Percentiles rank a stretch among this genome's conserved stretches.
Evolutionary conservation across 1,140 invertebrate genomes (phyloP).

Genomic region (Sminthurinus signatus): DNA sequence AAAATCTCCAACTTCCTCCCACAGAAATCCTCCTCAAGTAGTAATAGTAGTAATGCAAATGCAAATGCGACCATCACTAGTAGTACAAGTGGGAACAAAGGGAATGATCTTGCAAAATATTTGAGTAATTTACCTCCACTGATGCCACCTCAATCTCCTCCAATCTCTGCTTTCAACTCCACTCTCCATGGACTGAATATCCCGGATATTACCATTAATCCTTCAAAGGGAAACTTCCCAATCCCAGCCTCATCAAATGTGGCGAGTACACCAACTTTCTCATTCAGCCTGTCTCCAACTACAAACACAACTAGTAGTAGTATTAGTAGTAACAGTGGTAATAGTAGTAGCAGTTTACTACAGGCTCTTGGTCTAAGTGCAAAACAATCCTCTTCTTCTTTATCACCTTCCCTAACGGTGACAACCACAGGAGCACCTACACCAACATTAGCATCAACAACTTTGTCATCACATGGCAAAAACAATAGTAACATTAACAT

Average conservation of each 20-base stretch:
- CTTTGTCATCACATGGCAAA: too few relatives aligned
- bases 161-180: slow-evolving; percentile 2
- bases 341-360: too few relatives aligned
- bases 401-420: too few relatives aligned
- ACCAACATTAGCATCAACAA: too few relatives aligned
- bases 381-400: too few relatives aligned
- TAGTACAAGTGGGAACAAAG: too few relatives aligned
- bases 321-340: too few relatives aligned
- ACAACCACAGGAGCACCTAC: too few relatives aligned
- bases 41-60: slow-evolving; percentile 14
- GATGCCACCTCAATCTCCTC: slow-evolving; percentile 1
- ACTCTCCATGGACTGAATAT: background rate
- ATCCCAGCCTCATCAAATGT: background rate
- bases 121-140: slow-evolving; percentile 18
- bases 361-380: too few relatives aligned
- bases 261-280: background rate
- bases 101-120: slow-evolving; percentile 22
- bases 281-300: background rate
- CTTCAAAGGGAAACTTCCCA: too few relatives aligned
- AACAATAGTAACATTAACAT: too few relatives aligned
- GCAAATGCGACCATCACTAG: slow-evolving; percentile 28
- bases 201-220: background rate
- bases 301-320: background rate
- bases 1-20: slow-evolving; percentile 39
- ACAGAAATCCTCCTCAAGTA: background rate